Conservation (phyloP, 2,888 invertebrate species). For the Sminthurides aquaticus region DNA sequence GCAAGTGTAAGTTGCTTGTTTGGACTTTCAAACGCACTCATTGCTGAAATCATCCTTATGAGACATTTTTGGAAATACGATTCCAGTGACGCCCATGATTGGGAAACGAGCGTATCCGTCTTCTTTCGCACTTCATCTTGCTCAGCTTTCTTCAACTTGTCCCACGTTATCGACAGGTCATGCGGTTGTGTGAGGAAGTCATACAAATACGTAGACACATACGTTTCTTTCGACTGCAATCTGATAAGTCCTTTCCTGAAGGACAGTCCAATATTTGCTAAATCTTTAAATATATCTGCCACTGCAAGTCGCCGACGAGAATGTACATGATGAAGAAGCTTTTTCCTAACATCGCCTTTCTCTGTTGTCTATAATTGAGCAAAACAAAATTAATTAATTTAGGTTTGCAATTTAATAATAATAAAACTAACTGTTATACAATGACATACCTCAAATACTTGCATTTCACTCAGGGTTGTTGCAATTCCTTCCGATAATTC, state of each 20-base stretch:
- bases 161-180: slow-evolving; percentile 54
- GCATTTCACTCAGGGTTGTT: slow-evolving; percentile 35
- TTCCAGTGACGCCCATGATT: slow-evolving; percentile 57
- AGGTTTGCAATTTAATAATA: neutral
- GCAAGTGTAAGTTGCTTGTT: slow-evolving; percentile 70
- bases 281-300: slow-evolving; percentile 73
- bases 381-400: no score
- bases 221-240: slow-evolving; percentile 37
- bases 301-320: slow-evolving; percentile 78
- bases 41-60: slow-evolving; percentile 60
- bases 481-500: slow-evolving; percentile 34
- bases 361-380: slow-evolving; percentile 43
- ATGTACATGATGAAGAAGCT: slow-evolving; percentile 59
- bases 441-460: slow-evolving; percentile 29
- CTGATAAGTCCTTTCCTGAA: slow-evolving; percentile 64
- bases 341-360: slow-evolving; percentile 53
- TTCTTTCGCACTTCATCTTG: slow-evolving; percentile 5
- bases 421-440: neutral
- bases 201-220: slow-evolving; percentile 43
- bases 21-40: slow-evolving; percentile 58
- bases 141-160: slow-evolving; percentile 16
- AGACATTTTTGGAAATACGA: slow-evolving; percentile 66
- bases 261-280: slow-evolving; percentile 66
- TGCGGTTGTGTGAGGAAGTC: slow-evolving; percentile 61
- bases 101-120: slow-evolving; percentile 51